phyloP scores from a whole-genome alignment of 2,888 invertebrate genomes.

The Drosophila imparisetae region DNA sequence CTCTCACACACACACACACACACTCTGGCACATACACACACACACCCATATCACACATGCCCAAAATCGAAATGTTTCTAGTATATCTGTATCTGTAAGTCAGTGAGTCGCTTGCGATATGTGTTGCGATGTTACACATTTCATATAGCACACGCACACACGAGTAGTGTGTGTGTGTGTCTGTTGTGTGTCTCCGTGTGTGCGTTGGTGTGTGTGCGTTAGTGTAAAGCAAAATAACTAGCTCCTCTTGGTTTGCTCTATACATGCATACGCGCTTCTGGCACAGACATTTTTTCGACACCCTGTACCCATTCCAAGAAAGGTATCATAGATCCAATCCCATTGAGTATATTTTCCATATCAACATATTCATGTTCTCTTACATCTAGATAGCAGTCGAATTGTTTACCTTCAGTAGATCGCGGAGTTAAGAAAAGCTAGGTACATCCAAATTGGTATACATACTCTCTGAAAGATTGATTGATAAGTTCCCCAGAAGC shows the following conservation, averaged over 20 bases:
- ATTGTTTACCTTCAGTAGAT: background rate
- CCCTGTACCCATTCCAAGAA: background rate
- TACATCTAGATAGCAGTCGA: background rate
- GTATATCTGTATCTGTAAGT: constrained; percentile 45
- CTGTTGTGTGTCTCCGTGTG: constrained; percentile 12
- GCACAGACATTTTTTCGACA: constrained; percentile 54
- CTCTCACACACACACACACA: constrained; percentile 20
- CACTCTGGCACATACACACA: constrained; percentile 11
- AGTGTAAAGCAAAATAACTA: constrained; percentile 38
- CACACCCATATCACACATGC: constrained; percentile 27
- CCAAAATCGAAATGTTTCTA: constrained; percentile 56
- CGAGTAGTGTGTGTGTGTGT: constrained; percentile 16
- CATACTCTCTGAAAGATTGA: background rate
- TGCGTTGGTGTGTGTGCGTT: constrained; percentile 24
- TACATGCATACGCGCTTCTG: constrained; percentile 36
- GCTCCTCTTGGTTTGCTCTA: constrained; percentile 38
- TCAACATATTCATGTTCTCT: background rate
- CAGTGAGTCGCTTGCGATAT: constrained; percentile 50
- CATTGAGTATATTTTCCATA: background rate
- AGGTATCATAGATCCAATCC: constrained; percentile 5
- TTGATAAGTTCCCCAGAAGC: background rate
- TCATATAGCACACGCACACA: constrained; percentile 60
- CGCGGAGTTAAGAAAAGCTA: background rate
- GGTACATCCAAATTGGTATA: background rate
- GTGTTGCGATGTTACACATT: constrained; percentile 68